Conservation (phyloP, 1,140 invertebrate species). For the Stegodyphus dumicola region DNA sequence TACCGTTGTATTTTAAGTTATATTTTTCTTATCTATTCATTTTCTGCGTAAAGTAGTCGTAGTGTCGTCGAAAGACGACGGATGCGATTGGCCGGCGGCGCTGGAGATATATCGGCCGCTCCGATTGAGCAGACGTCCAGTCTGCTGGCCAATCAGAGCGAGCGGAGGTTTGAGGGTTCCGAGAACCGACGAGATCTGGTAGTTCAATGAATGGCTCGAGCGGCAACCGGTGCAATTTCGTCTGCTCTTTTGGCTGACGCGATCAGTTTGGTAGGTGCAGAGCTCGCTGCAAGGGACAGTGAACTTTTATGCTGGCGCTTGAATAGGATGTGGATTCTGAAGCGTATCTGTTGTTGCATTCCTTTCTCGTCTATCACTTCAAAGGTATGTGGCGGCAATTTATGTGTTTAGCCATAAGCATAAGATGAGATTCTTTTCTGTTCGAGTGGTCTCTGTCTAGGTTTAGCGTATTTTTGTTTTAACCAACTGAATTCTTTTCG, state of each 20-base stretch:
- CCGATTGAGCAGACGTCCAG: neutral
- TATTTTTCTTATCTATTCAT: constrained; percentile 3
- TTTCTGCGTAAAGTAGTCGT: constrained; percentile 1
- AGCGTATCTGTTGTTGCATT: neutral
- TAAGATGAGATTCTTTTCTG: no score
- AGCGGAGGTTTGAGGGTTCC: neutral
- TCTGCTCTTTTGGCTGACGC: neutral
- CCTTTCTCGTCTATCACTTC: neutral
- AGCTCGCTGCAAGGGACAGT: neutral
- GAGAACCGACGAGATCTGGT: neutral
- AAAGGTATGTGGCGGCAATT: neutral
- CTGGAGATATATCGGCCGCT: neutral
- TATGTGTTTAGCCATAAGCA: neutral
- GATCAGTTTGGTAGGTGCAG: neutral
- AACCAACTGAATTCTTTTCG: no score
- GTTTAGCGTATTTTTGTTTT: no score
- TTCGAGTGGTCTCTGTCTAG: no score
- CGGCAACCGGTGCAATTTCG: neutral
- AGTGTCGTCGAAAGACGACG: neutral
- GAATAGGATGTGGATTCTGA: neutral
- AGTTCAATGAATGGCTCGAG: neutral
- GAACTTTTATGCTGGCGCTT: neutral
- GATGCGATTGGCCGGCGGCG: neutral
- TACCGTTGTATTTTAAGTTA: neutral
- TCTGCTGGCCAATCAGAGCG: neutral